Conservation (phyloP, 2,797 vertebrate species). For the Malurus leucopterus region DNA sequence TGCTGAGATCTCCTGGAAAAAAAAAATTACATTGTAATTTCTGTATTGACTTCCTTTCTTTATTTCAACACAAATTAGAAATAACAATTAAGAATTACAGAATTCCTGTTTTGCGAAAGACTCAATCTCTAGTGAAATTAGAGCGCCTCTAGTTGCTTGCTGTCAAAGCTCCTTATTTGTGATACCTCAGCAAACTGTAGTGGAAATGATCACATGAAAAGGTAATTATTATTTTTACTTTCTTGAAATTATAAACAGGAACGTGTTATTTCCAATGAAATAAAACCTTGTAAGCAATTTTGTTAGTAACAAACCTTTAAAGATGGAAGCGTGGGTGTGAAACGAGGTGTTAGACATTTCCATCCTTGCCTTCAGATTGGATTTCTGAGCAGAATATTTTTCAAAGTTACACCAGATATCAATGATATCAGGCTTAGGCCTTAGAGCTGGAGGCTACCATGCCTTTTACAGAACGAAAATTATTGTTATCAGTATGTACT, state of each 20-base stretch:
- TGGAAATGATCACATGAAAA: background rate
- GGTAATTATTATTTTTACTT: background rate
- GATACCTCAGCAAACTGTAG: background rate
- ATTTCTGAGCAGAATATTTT: background rate
- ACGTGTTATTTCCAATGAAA: background rate
- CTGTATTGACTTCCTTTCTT: background rate
- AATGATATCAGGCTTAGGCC: background rate
- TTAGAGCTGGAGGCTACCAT: background rate
- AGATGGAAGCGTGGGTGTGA: background rate
- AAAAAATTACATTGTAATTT: background rate
- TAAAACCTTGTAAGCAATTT: background rate
- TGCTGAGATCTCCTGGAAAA: background rate
- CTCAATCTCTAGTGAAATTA: background rate
- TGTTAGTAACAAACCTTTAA: background rate
- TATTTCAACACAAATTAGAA: background rate
- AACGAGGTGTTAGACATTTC: background rate
- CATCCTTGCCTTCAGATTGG: background rate
- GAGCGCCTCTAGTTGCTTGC: background rate
- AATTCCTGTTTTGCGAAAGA: background rate
- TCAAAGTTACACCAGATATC: background rate
- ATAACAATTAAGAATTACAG: background rate
- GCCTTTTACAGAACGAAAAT: background rate
- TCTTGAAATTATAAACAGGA: background rate
- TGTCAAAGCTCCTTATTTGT: background rate
- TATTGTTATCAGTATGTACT: background rate